Evolutionary conservation across 1,140 invertebrate species (phyloP), one percentile per base, ranked within the genome.

Genomic region (Hycleus cichorii): DNA sequence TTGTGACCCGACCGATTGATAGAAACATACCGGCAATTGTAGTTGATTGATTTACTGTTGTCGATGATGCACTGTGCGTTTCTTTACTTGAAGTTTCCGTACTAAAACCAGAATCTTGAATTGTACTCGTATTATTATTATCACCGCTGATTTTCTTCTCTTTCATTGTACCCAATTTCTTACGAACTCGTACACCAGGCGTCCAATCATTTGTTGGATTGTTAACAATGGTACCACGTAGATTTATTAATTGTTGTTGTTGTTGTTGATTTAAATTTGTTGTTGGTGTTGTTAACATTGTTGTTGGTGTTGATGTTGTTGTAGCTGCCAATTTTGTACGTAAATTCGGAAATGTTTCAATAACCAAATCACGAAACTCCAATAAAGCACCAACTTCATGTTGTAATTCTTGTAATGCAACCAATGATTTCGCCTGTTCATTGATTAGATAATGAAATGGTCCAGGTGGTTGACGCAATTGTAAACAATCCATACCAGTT

Each of bases 321-420:
- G 75, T 75, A 39, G 72, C 71, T 59, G 75, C 72, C 84, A 90
- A 84, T 79, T 91, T 90, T 67, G 83, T 84, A 69, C 88, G 83
- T 69, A 92, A 82, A 78, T 91, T 90, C 63, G 90, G 90, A 78
- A 92, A 91, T 60, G 89, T 88, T 81, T 91, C 88, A 81, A 92
- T 90, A 79, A 93, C 89, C 80, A 91, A 81, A 76, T 91, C 88
- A 76, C 90, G 86, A 74, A 93, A 93, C 76, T 91, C 89, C 74
- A 92, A 82, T 57, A 93, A 75, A 59, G 89, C 89, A 47, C 89
- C 89, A 76, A 93, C 90, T 78, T 92, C 89, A 87, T 91, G 88
- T 83, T 92, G 89, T 71, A 92, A 79, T 79, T 92, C 90, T 78
- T 85, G 83, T 70, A 89, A 77, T 44, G 85, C 86, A 53, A 88